Evolutionary conservation across 1,140 invertebrate species (phyloP).

Genomic region (Eufriesea mexicana): DNA sequence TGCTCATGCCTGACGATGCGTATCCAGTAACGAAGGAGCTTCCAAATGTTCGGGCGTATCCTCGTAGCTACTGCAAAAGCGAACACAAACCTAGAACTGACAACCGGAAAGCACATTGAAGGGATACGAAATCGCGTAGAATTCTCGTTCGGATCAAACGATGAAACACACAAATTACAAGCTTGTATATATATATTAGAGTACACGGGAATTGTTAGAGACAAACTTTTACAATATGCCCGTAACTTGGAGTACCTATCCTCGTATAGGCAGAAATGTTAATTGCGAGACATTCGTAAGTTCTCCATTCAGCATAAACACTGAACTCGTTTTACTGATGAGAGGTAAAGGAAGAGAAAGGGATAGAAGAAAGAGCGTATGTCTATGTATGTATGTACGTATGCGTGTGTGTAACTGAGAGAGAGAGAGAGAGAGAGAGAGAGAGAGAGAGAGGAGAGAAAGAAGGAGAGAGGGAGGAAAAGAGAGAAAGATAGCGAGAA

Average conservation of each 20-base stretch:
- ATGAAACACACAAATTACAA: background rate
- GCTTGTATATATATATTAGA: constrained; percentile 16
- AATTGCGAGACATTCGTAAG: background rate
- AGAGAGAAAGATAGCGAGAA: constrained; percentile 37
- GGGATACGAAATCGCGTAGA: background rate
- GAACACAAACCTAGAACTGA: background rate
- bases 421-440: background rate
- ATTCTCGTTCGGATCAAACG: background rate
- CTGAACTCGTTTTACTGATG: constrained; percentile 18
- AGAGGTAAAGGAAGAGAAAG: background rate
- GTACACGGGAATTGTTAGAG: background rate
- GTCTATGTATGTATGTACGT: too few species aligned
- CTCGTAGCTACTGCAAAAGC: background rate
- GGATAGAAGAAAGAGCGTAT: background rate
- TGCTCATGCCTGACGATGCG: constrained; percentile 17
- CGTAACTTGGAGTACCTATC: constrained; percentile 25
- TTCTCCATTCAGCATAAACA: constrained; percentile 37
- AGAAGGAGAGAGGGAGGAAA: too few species aligned
- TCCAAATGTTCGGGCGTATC: background rate
- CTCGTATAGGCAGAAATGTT: constrained; percentile 11
- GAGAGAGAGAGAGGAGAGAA: too few species aligned
- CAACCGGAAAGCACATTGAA: background rate
- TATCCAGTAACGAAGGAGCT: background rate
- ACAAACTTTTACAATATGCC: constrained; percentile 20
- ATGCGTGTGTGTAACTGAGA: too few species aligned